phyloP scores from a whole-genome alignment of 2,113 vertebrate species.

The Zeus faber region DNA sequence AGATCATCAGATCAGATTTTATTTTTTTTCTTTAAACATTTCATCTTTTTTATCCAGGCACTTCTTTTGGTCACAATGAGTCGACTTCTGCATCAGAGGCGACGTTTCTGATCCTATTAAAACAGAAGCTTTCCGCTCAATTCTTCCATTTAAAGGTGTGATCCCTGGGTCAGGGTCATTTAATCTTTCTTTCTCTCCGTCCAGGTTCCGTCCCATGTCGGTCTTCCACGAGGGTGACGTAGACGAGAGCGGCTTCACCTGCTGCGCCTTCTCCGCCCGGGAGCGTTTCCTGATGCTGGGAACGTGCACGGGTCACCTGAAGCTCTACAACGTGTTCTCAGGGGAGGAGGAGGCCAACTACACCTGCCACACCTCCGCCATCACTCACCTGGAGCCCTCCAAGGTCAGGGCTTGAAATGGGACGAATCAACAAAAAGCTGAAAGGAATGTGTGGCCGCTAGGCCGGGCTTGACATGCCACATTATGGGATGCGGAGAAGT shows the following conservation, averaged over 20 bases:
- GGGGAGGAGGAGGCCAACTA: conserved; percentile 93
- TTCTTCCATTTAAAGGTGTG: too few species aligned
- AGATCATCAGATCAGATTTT: not conserved
- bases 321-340: conserved; percentile 91
- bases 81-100: too few species aligned
- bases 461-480: not conserved
- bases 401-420: too few species aligned
- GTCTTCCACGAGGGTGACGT: conserved; percentile 92
- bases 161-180: too few species aligned
- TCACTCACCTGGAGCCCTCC: conserved; percentile 93
- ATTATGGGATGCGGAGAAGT: too few species aligned
- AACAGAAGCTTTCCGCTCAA: too few species aligned
- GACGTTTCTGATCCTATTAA: too few species aligned
- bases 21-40: not conserved
- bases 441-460: too few species aligned
- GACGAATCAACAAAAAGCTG: too few species aligned
- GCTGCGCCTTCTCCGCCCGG: conserved; percentile 91
- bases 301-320: conserved; percentile 89
- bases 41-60: not conserved
- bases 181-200: not conserved
- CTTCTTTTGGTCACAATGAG: too few species aligned
- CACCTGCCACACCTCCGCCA: conserved; percentile 90
- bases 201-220: conserved; percentile 91
- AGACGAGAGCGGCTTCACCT: conserved; percentile 92
- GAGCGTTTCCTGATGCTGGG: conserved; percentile 95